phyloP scores from a whole-genome alignment of 2,888 invertebrate species.

The Melitaea athalia region DNA sequence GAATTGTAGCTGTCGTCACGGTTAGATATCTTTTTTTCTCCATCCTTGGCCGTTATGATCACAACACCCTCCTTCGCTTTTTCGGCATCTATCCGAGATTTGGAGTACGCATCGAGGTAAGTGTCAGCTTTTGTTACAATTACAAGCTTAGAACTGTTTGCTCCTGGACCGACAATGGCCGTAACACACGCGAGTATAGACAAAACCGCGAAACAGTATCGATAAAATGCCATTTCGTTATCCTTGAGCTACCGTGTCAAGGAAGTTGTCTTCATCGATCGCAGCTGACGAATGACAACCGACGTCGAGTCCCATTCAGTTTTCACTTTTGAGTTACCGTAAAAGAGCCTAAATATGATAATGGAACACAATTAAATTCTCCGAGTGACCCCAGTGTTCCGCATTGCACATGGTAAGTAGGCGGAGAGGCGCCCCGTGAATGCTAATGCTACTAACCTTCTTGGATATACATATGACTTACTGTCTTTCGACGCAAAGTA shows the following conservation, averaged over 20 bases:
- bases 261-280: conserved; percentile 77
- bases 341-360: conserved; percentile 82
- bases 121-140: conserved; percentile 77
- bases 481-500: conserved; percentile 66
- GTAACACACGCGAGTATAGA: conserved; percentile 58
- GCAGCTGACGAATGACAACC: conserved; percentile 76
- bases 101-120: conserved; percentile 85
- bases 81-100: conserved; percentile 78
- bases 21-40: conserved; percentile 75
- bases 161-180: conserved; percentile 68
- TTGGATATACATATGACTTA: conserved; percentile 67
- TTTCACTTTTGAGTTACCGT: conserved; percentile 82
- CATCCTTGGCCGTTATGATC: conserved; percentile 74
- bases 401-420: conserved; percentile 80
- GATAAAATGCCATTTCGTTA: conserved; percentile 61
- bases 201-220: conserved; percentile 54
- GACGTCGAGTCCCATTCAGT: conserved; percentile 68
- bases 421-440: conserved; percentile 62
- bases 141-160: conserved; percentile 59
- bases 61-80: conserved; percentile 71
- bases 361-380: conserved; percentile 82
- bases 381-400: conserved; percentile 74
- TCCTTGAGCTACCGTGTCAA: conserved; percentile 57
- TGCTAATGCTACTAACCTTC: conserved; percentile 68
- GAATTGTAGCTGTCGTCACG: conserved; percentile 72